A percentile compares a stretch with the other conserved stretches of the same genome.
These are phyloP conservation scores for Nibea albiflora DNA, from an alignment of 2,113 vertebrate species.

Conservation along the genomic window DNA sequence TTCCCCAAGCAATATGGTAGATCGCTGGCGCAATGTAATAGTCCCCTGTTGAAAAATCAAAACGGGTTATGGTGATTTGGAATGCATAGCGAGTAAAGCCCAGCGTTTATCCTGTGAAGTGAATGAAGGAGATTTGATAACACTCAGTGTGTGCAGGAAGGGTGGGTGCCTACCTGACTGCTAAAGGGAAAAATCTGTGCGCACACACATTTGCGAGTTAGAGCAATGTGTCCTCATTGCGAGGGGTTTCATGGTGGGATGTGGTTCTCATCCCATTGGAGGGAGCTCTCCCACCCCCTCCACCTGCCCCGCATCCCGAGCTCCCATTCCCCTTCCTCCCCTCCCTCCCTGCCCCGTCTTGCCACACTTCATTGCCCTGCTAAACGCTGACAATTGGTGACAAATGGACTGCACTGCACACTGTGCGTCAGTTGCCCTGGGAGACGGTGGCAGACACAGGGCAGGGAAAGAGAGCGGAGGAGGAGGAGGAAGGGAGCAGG, in stretches of 20 bases:
- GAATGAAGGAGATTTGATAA: conserved; percentile 40
- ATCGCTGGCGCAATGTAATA: conserved; percentile 50
- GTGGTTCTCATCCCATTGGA: conserved; percentile 77
- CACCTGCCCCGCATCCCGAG: conserved; percentile 56
- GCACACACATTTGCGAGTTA: conserved; percentile 26
- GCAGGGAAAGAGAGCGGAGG: conserved; percentile 49
- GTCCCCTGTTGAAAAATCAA: conserved; percentile 53
- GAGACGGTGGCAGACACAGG: conserved; percentile 81
- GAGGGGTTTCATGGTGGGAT: conserved; percentile 48
- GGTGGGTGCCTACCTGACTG: conserved; percentile 29
- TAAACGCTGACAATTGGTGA: conserved; percentile 94
- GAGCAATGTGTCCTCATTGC: conserved; percentile 53
- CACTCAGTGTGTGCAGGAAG: conserved; percentile 18
- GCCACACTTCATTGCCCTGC: conserved; percentile 87
- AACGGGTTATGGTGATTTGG: conserved; percentile 54
- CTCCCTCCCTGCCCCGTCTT: conserved; percentile 73
- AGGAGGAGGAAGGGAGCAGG: conserved; percentile 68
- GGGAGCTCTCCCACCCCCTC: conserved; percentile 66
- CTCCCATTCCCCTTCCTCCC: conserved; percentile 63
- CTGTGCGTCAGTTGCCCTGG: conserved; percentile 86
- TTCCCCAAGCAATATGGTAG: conserved; percentile 48
- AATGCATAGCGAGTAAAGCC: conserved; percentile 11
- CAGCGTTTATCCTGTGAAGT: conserved; percentile 31
- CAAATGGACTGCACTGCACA: conserved; percentile 91
- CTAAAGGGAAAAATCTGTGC: conserved; percentile 1